Conservation (phyloP, 2,113 vertebrate genomes). For the Coptodon rendalli region DNA sequence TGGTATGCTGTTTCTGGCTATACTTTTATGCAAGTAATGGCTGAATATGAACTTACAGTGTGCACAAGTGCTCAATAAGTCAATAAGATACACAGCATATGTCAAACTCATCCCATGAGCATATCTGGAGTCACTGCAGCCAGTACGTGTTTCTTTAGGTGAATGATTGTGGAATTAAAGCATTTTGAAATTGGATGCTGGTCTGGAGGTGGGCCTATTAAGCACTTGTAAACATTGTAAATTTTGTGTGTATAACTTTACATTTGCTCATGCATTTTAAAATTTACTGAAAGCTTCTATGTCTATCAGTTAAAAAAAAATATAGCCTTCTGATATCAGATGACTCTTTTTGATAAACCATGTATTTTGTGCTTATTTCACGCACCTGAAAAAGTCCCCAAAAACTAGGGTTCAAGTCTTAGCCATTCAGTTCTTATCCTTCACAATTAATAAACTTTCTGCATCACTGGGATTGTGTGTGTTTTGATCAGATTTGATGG, state of each 20-base stretch:
- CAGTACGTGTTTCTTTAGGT: neutral
- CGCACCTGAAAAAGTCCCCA: accelerated
- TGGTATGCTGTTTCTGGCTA: accelerated
- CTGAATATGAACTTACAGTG: neutral
- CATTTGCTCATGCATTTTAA: neutral
- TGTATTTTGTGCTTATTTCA: neutral
- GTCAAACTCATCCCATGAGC: neutral
- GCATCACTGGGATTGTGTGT: neutral
- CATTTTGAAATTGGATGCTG: neutral
- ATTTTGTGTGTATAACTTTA: accelerated
- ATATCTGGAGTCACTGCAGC: neutral
- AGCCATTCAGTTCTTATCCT: neutral
- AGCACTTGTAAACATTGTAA: accelerated
- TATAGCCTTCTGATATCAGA: neutral
- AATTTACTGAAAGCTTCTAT: neutral
- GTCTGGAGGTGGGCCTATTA: neutral
- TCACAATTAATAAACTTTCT: neutral
- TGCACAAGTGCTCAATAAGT: neutral
- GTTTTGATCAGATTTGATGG: neutral
- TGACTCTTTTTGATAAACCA: neutral
- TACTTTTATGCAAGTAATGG: neutral
- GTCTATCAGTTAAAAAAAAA: neutral
- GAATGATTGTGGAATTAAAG: neutral
- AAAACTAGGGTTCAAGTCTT: neutral
- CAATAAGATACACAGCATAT: neutral